A percentile compares a stretch with the other conserved stretches of the same genome.
Conservation (phyloP, 2,888 invertebrate genomes). For the Tiliacea aurago region DNA sequence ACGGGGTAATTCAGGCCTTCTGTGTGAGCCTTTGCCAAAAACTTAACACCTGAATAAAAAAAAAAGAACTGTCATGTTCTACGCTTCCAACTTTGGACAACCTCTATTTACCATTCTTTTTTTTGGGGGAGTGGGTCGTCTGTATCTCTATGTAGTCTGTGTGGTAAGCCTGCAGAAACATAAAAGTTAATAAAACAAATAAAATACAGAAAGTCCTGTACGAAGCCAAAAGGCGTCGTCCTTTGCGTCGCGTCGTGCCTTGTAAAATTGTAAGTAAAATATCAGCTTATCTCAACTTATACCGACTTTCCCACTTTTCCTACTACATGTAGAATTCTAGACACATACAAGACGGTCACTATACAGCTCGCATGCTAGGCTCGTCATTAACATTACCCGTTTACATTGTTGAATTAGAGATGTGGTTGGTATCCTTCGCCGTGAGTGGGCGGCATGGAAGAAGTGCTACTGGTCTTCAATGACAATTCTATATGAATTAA, state of each 20-base stretch:
- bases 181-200: too few relatives aligned
- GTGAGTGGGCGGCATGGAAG: conserved; percentile 32
- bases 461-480: conserved; percentile 47
- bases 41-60: too few relatives aligned
- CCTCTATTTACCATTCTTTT: too few relatives aligned
- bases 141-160: too few relatives aligned
- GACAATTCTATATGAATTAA: conserved; percentile 17
- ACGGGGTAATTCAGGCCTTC: too few relatives aligned
- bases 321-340: conserved; percentile 13
- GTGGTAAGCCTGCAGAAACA: too few relatives aligned
- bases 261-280: background rate
- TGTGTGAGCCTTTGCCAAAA: too few relatives aligned
- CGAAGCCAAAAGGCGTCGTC: background rate
- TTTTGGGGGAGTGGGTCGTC: too few relatives aligned
- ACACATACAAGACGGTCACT: conserved; percentile 30
- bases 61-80: too few relatives aligned
- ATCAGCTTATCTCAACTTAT: background rate
- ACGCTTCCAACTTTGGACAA: too few relatives aligned
- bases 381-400: conserved; percentile 54
- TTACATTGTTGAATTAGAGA: conserved; percentile 43
- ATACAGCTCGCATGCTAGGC: conserved; percentile 66
- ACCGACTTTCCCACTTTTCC: background rate
- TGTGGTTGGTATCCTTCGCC: conserved; percentile 29
- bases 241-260: background rate
- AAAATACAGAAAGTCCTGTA: too few relatives aligned